These are phyloP conservation scores for Alcedo quadribrachys DNA, from an alignment of 2,797 vertebrate species.

Conservation along the genomic window DNA sequence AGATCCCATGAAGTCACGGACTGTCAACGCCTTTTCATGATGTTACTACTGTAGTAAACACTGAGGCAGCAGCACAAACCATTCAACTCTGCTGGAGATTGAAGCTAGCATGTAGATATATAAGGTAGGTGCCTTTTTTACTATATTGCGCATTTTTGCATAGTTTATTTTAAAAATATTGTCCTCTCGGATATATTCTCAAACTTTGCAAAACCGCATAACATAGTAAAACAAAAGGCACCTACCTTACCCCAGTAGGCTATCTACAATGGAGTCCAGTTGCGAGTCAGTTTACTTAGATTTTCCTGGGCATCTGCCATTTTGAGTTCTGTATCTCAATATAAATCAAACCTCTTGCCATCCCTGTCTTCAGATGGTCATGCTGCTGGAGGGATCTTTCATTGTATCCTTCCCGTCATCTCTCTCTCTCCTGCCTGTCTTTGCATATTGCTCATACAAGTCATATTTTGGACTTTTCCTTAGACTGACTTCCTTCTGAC, in stretches of 20 bases:
- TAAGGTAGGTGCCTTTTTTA: conserved; percentile 67
- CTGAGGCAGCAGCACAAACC: conserved; percentile 45
- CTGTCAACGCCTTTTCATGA: conserved; percentile 39
- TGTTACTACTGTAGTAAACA: conserved; percentile 37
- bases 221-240: conserved; percentile 73
- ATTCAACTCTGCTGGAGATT: conserved; percentile 32
- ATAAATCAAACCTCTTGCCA: background rate
- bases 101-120: conserved; percentile 40
- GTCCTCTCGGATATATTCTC: conserved; percentile 58
- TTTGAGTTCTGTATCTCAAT: background rate
- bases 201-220: conserved; percentile 71
- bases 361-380: background rate
- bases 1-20: conserved; percentile 44
- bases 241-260: conserved; percentile 15
- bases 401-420: background rate
- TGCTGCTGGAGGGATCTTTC: background rate
- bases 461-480: background rate
- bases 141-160: conserved; percentile 72
- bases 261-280: background rate
- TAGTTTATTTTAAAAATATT: conserved; percentile 59
- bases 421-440: background rate
- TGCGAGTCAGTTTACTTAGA: background rate
- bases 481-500: background rate
- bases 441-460: background rate
- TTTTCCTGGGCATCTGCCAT: background rate